Evolutionary conservation across 2,888 invertebrate genomes (phyloP).

Genomic region (Drosophila prolongata): DNA sequence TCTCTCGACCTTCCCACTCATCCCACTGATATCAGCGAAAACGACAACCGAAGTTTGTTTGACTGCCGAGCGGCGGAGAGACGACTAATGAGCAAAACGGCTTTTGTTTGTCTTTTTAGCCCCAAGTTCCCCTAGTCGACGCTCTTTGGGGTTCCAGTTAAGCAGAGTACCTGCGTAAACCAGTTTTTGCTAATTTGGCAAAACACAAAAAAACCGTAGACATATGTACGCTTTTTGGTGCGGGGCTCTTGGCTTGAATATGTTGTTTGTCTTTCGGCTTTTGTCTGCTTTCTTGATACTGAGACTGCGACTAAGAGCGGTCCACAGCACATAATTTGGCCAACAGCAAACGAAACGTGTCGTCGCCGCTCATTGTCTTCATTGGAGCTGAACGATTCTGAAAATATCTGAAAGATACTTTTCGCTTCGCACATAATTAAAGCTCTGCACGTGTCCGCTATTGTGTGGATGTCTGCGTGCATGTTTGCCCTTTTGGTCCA

Average conservation of each 20-base stretch:
- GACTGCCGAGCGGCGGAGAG: conserved; percentile 33
- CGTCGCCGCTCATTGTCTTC: conserved; percentile 44
- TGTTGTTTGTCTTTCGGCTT: conserved; percentile 45
- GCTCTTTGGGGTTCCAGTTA: conserved; percentile 27
- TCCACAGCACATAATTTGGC: conserved; percentile 32
- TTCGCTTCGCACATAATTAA: conserved; percentile 54
- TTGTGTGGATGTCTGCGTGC: neutral
- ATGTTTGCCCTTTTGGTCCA: conserved; percentile 33
- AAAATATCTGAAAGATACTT: conserved; percentile 49
- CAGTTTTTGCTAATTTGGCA: conserved; percentile 73
- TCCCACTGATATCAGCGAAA: conserved; percentile 39
- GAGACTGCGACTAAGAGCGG: conserved; percentile 13
- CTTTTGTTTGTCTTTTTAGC: conserved; percentile 70
- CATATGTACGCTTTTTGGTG: conserved; percentile 21
- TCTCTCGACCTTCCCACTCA: conserved; percentile 40
- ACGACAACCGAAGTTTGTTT: conserved; percentile 32
- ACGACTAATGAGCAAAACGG: conserved; percentile 64
- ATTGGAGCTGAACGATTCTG: conserved; percentile 27
- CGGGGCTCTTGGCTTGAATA: conserved; percentile 22
- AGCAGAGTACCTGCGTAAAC: conserved; percentile 52
- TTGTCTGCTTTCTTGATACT: conserved; percentile 23
- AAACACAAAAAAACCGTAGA: conserved; percentile 43
- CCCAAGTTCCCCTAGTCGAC: conserved; percentile 5
- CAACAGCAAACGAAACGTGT: conserved; percentile 51
- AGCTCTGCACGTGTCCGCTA: conserved; percentile 35